Evolutionary conservation across 2,888 invertebrate species (phyloP).

Genomic region (Drosophila tripunctata): DNA sequence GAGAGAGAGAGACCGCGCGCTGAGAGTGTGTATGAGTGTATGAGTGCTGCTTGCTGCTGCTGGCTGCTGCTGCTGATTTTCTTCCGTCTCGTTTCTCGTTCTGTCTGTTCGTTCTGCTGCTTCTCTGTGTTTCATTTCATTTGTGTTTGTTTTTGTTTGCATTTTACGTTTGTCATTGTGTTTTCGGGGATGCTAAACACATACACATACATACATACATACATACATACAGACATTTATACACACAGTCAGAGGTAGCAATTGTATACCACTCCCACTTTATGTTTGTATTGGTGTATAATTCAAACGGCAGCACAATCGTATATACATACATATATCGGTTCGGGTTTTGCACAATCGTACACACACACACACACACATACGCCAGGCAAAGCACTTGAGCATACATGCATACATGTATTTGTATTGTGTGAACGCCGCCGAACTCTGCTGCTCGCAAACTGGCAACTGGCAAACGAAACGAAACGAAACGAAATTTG

Average conservation of each 20-base stretch:
- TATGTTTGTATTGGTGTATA: conserved; percentile 60
- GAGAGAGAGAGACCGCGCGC: conserved; percentile 48
- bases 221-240: conserved; percentile 17
- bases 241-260: conserved; percentile 40
- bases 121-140: conserved; percentile 69
- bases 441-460: no score
- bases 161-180: conserved; percentile 76
- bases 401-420: conserved; percentile 34
- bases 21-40: conserved; percentile 20
- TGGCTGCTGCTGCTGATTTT: conserved; percentile 41
- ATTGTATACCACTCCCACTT: conserved; percentile 79
- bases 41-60: conserved; percentile 27
- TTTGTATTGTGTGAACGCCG: conserved; percentile 45
- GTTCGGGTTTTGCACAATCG: conserved; percentile 79
- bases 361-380: conserved; percentile 54
- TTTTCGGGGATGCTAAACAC: conserved; percentile 69
- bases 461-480: conserved; percentile 70
- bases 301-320: conserved; percentile 72
- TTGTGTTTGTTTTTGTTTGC: conserved; percentile 67
- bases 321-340: conserved; percentile 66
- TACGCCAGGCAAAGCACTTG: conserved; percentile 8
- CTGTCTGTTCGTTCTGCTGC: conserved; percentile 56
- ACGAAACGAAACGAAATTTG: conserved; percentile 75
- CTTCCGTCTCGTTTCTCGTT: conserved; percentile 73
- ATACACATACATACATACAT: conserved; percentile 5